Conservation (phyloP, 2,113 vertebrate genomes). For the Dipodomys ordii region DNA sequence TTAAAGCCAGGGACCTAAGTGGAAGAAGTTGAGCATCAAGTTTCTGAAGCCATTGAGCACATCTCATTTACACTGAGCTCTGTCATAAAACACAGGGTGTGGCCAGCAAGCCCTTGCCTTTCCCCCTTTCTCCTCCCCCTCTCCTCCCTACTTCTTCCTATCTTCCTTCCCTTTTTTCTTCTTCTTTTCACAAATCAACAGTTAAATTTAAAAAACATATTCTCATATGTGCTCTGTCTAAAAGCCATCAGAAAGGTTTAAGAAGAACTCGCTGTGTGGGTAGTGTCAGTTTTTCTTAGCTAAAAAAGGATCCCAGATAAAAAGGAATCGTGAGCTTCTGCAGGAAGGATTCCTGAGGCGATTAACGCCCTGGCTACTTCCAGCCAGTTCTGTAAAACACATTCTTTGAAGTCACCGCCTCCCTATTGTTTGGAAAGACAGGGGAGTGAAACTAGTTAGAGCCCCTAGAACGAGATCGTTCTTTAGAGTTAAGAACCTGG, state of each 20-base stretch:
- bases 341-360: neutral
- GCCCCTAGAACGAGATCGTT: neutral
- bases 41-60: neutral
- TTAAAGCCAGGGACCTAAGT: neutral
- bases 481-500: neutral
- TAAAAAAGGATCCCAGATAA: neutral
- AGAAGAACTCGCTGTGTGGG: neutral
- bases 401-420: constrained; percentile 24
- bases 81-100: neutral
- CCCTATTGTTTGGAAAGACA: neutral
- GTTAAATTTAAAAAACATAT: neutral
- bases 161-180: neutral
- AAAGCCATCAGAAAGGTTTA: constrained; percentile 9
- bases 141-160: fast-evolving
- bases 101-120: too few relatives aligned
- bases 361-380: neutral
- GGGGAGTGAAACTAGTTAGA: neutral
- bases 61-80: neutral
- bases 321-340: neutral
- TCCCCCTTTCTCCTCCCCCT: fast-evolving
- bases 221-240: neutral
- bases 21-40: neutral
- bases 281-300: constrained; percentile 4
- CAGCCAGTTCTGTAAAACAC: neutral
- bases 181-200: too few relatives aligned